Base-by-base conservation (phyloP, 2,113 vertebrate species). In the Coptodon rendalli region DNA sequence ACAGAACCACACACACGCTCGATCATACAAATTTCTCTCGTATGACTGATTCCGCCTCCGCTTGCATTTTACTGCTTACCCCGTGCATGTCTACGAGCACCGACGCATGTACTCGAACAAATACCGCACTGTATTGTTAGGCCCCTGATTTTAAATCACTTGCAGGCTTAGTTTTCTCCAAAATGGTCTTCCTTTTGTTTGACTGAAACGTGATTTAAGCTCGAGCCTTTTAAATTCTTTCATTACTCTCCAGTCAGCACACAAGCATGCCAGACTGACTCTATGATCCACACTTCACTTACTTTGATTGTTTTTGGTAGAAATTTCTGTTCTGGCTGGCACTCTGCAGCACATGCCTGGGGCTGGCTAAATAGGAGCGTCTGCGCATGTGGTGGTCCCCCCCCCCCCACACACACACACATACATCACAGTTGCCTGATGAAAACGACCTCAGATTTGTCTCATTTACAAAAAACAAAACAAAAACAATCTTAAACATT, bases 301-400 rank as follows among this genome's bases (percentile, higher is more conserved):
- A 76, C 85, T 93, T 91, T 93, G 87, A 92, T 93, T 91, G 90
- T 91, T 93, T 92, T 90, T 85, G 85, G 82, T 91, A 92, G 89
- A 90, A 94, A 92, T 79, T 91, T 79, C 88, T 29, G 50, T 84
- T 90, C 88, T 89, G 85, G 88, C 86, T 76, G 66, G 52, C 80
- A 73, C 56, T 84, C 54, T 53, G 40, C 6, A 81, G 83, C 86
- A 78, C 45, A 87, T 2, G 84, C 50, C 80, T 38, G 29, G 57
- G 63, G 54, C 88, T 76, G 82, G 31, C 27, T 85, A 84, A 87
- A 45, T 27, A 48, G 81, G 88, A 68, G n/a, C 22, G 27, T 22
- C 31, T 82, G 80, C 53, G n/a, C 36, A 71, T 19, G 56, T 54
- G 76, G 81, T 27, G 85, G 56, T 86, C 73, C 24, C 48, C 7